phyloP scores from a whole-genome alignment of 2,888 invertebrate species.

The Agrotis segetum region DNA sequence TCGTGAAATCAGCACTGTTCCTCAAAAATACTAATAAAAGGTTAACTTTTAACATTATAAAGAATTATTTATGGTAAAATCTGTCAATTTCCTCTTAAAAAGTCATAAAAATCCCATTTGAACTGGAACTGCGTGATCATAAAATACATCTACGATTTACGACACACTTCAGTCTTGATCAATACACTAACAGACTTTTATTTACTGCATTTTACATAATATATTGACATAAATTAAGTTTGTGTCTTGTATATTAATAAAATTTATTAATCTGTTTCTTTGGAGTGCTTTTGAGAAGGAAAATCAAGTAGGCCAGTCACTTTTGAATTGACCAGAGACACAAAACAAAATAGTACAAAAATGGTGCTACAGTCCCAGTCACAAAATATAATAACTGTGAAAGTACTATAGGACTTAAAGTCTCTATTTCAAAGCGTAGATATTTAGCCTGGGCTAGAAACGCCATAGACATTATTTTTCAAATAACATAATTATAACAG shows the following conservation, averaged over 20 bases:
- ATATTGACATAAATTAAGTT: not conserved
- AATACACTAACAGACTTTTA: slow-evolving; percentile 7
- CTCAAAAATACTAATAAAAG: not conserved
- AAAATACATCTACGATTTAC: slow-evolving; percentile 41
- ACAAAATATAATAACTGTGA: too few relatives aligned
- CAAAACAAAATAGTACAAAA: too few relatives aligned
- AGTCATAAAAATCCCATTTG: slow-evolving; percentile 45
- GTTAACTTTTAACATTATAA: not conserved
- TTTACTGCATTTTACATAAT: slow-evolving; percentile 7
- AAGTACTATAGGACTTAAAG: too few relatives aligned
- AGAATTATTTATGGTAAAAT: slow-evolving; percentile 31
- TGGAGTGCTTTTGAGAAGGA: too few relatives aligned
- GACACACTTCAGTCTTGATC: slow-evolving; percentile 25
- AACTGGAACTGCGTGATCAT: slow-evolving; percentile 23
- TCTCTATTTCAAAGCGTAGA: too few relatives aligned
- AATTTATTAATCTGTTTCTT: too few relatives aligned
- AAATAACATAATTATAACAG: too few relatives aligned
- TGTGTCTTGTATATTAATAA: not conserved
- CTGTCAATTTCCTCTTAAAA: slow-evolving; percentile 43
- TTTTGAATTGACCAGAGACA: too few relatives aligned
- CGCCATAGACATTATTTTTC: too few relatives aligned
- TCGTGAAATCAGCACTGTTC: not conserved
- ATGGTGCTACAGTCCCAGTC: too few relatives aligned
- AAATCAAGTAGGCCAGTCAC: too few relatives aligned
- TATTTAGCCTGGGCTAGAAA: too few relatives aligned